Conservation (phyloP, 2,888 invertebrate genomes). For the Pseudococcus viburni region DNA sequence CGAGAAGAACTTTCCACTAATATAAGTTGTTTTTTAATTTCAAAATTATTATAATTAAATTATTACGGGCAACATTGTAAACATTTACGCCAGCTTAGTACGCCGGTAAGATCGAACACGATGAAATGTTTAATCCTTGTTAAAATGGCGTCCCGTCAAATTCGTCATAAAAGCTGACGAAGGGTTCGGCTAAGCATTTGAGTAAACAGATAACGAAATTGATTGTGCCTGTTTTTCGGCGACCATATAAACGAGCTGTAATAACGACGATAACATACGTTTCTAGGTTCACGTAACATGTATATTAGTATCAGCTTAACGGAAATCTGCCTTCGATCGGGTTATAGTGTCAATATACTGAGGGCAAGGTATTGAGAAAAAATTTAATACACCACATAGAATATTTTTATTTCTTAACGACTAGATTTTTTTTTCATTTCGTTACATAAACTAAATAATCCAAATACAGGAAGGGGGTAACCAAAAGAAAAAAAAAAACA, state of each 20-base stretch:
- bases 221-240: constrained; percentile 29
- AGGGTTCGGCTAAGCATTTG: constrained; percentile 54
- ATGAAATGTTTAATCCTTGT: constrained; percentile 58
- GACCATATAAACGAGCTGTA: constrained; percentile 19
- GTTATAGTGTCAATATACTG: not conserved
- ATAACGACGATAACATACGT: constrained; percentile 1
- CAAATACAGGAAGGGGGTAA: constrained; percentile 26
- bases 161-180: constrained; percentile 55
- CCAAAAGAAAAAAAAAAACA: constrained; percentile 25
- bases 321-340: not conserved
- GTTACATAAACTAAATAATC: constrained; percentile 5
- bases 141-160: constrained; percentile 56
- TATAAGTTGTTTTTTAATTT: constrained; percentile 42
- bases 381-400: not conserved
- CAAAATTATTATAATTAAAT: constrained; percentile 53
- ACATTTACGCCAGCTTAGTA: constrained; percentile 1
- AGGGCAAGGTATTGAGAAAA: not conserved
- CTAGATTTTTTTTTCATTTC: constrained; percentile 4
- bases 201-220: constrained; percentile 57
- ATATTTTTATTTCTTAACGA: constrained; percentile 21
- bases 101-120: not conserved
- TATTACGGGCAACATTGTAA: constrained; percentile 31
- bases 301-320: not conserved
- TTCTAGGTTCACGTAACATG: not conserved
- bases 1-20: not conserved